Percentiles rank a stretch among this genome's conserved stretches.
Conservation (phyloP, 2,797 vertebrate species). For the Champsocephalus esox region DNA sequence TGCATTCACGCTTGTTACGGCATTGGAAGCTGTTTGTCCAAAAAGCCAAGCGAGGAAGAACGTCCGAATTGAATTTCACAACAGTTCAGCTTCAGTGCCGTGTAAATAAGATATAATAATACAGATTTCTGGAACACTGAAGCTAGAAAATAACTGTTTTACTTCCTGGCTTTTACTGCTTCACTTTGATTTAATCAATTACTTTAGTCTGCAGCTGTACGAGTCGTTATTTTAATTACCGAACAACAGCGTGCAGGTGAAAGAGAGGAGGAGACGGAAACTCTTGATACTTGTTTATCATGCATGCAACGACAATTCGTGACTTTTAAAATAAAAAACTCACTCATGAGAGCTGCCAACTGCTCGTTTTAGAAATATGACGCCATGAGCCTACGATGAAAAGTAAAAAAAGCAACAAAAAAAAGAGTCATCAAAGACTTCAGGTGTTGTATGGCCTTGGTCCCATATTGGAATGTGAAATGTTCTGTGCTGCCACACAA, state of each 20-base stretch:
- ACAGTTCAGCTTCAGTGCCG: slow-evolving; percentile 13
- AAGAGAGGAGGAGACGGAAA: slow-evolving; percentile 30
- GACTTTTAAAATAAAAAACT: slow-evolving; percentile 47
- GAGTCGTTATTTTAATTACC: slow-evolving; percentile 17
- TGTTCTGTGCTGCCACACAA: slow-evolving; percentile 86
- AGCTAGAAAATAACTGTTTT: slow-evolving; percentile 14
- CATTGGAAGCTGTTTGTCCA: no score
- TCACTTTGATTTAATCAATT: slow-evolving; percentile 18
- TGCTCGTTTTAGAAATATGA: slow-evolving; percentile 65
- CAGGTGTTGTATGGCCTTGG: slow-evolving; percentile 80
- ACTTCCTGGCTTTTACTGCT: slow-evolving; percentile 22
- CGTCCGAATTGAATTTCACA: slow-evolving; percentile 6
- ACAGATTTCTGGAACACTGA: slow-evolving; percentile 14
- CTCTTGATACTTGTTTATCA: slow-evolving; percentile 63
- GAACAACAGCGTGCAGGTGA: slow-evolving; percentile 35
- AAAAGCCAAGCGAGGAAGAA: slow-evolving; percentile 4
- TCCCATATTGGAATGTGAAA: slow-evolving; percentile 85
- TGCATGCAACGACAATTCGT: slow-evolving; percentile 75
- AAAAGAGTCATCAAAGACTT: slow-evolving; percentile 66
- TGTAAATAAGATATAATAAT: slow-evolving; percentile 44
- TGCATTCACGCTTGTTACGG: not conserved
- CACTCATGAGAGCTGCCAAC: slow-evolving; percentile 61
- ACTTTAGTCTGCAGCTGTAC: slow-evolving; percentile 10
- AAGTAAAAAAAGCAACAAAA: slow-evolving; percentile 32
- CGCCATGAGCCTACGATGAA: slow-evolving; percentile 69